phyloP scores from a whole-genome alignment of 2,888 invertebrate species.

The Stenotaenia linearis region DNA sequence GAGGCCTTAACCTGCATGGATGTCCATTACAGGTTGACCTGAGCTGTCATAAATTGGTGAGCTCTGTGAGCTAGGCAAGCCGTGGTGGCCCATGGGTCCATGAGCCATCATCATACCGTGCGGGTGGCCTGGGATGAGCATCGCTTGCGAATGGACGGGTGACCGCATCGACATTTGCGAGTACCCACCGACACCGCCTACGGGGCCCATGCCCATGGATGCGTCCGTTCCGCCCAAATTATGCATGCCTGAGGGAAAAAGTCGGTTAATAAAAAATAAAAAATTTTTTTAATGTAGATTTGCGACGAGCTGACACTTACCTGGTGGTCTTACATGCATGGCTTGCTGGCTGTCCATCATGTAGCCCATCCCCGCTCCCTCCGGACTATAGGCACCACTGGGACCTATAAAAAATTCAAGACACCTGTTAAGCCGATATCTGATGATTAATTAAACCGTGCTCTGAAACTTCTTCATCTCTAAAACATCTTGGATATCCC shows the following conservation, averaged over 20 bases:
- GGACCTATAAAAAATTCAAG: constrained; percentile 73
- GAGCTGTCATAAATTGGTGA: constrained; percentile 46
- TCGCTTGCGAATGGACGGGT: constrained; percentile 51
- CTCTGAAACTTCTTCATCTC: background rate
- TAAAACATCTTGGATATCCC: constrained; percentile 9
- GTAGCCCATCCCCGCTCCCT: constrained; percentile 94
- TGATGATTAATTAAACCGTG: constrained; percentile 8
- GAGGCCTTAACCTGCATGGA: constrained; percentile 41
- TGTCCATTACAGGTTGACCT: constrained; percentile 43
- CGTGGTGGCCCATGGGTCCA: constrained; percentile 47
- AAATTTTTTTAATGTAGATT: background rate
- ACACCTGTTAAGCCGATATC: constrained; percentile 2
- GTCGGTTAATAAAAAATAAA: too few species aligned
- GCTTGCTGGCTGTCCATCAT: constrained; percentile 82
- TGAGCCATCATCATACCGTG: constrained; percentile 52
- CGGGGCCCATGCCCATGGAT: constrained; percentile 41
- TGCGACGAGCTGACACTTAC: constrained; percentile 35
- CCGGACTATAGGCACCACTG: constrained; percentile 92
- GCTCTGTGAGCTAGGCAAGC: constrained; percentile 47
- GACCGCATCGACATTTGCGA: constrained; percentile 49
- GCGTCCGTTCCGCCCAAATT: constrained; percentile 37
- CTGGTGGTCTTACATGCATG: constrained; percentile 91
- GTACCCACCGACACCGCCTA: constrained; percentile 44
- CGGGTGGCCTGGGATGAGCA: constrained; percentile 51
- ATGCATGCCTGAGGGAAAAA: constrained; percentile 41